phyloP scores from a whole-genome alignment of 2,113 vertebrate genomes.

The Scopus umbretta region DNA sequence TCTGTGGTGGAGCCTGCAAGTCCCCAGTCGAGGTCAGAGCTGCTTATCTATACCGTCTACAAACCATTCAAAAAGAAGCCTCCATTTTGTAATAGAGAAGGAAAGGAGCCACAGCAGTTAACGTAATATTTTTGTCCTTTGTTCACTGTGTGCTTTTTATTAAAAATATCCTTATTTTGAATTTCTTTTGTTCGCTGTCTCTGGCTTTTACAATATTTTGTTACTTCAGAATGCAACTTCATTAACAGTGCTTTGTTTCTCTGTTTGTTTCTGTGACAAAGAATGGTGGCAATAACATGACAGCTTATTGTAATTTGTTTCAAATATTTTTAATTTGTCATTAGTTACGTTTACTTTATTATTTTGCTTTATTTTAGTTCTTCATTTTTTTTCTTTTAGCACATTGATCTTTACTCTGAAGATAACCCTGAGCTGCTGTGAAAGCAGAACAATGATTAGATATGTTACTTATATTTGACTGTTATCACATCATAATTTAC shows the following conservation, averaged over 20 bases:
- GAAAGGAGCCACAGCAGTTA: not conserved
- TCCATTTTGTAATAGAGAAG: not conserved
- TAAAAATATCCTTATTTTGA: conserved; percentile 34
- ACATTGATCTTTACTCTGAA: conserved; percentile 81
- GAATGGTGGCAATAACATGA: not conserved
- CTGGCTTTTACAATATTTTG: conserved; percentile 38
- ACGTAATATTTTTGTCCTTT: not conserved
- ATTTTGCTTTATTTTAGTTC: conserved; percentile 77
- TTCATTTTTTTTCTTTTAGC: conserved; percentile 83
- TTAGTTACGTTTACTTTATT: conserved; percentile 61
- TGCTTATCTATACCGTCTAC: not conserved
- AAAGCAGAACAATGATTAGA: conserved; percentile 67
- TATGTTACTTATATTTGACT: conserved; percentile 69
- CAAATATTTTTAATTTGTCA: conserved; percentile 43
- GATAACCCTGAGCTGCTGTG: conserved; percentile 71
- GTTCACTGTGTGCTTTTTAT: conserved; percentile 34
- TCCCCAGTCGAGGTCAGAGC: not conserved
- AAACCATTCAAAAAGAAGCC: not conserved
- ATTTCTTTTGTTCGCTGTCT: conserved; percentile 52
- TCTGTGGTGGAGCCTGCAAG: not conserved
- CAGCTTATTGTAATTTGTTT: conserved; percentile 11
- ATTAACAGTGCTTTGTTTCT: conserved; percentile 35
- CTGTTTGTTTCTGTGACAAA: conserved; percentile 2
- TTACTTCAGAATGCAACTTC: conserved; percentile 4
- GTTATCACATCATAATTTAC: conserved; percentile 68